Evolutionary conservation across 1,140 invertebrate species (phyloP).

Genomic region (Tetragonula clypearis): DNA sequence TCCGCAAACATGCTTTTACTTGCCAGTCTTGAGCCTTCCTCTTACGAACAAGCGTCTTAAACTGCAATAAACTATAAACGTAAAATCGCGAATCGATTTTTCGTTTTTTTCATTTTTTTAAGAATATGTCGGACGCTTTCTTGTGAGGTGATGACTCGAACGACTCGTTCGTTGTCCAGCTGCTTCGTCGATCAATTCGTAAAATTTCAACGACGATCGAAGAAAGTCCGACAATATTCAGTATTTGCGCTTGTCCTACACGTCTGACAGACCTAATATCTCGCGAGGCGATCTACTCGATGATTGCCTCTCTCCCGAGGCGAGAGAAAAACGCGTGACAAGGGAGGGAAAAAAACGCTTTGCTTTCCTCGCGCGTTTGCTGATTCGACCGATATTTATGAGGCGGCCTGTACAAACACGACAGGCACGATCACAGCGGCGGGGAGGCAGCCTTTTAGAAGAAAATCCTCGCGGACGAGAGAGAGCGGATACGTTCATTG

Average conservation of each 20-base stretch:
- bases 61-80: too few relatives aligned
- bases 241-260: neutral
- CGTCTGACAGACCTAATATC: too few relatives aligned
- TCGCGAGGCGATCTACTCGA: neutral
- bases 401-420: constrained; percentile 61
- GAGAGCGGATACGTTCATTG: constrained; percentile 62
- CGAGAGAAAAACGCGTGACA: neutral
- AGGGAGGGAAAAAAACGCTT: neutral
- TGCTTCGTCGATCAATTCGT: too few relatives aligned
- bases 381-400: constrained; percentile 62
- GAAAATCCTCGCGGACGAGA: constrained; percentile 55
- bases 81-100: too few relatives aligned
- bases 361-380: constrained; percentile 2
- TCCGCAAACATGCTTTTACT: neutral
- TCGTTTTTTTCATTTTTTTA: too few relatives aligned
- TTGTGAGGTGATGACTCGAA: too few relatives aligned
- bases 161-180: too few relatives aligned
- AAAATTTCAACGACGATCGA: too few relatives aligned
- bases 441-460: constrained; percentile 41
- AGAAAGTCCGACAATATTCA: neutral
- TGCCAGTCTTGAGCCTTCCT: too few relatives aligned
- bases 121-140: too few relatives aligned
- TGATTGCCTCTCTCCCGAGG: neutral
- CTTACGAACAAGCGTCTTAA: too few relatives aligned
- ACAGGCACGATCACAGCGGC: constrained; percentile 41